These are phyloP conservation scores for Polymixis lichenea DNA, from an alignment of 2,888 invertebrate genomes.

Conservation along the genomic window DNA sequence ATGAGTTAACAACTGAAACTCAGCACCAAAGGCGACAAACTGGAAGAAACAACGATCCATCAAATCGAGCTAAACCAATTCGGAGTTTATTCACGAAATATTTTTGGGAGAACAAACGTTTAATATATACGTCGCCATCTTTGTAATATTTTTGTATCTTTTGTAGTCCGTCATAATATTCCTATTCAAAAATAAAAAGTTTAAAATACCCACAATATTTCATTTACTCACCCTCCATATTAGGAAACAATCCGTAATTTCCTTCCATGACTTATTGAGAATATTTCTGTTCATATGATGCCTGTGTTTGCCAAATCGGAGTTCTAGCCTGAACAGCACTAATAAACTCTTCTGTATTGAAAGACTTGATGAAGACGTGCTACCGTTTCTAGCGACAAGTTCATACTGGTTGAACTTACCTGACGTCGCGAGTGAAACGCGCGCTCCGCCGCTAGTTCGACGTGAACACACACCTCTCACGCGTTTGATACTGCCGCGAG, in stretches of 20 bases:
- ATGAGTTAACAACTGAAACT: not conserved
- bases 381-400: constrained; percentile 3
- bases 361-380: too few species aligned
- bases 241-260: too few species aligned
- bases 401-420: constrained; percentile 1
- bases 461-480: constrained; percentile 6
- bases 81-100: constrained; percentile 59
- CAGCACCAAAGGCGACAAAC: constrained; percentile 50
- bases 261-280: too few species aligned
- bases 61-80: constrained; percentile 62
- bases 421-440: constrained; percentile 2
- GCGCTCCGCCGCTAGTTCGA: constrained; percentile 9
- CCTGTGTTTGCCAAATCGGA: too few species aligned
- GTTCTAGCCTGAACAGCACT: too few species aligned
- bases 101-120: constrained; percentile 61
- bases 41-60: constrained; percentile 61
- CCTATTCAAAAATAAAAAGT: not conserved
- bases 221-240: too few species aligned
- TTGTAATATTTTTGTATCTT: constrained; percentile 3
- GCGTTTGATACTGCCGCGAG: constrained; percentile 6
- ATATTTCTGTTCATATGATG: too few species aligned
- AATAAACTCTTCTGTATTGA: too few species aligned
- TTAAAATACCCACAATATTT: too few species aligned
- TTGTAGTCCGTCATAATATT: too few species aligned
- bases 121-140: constrained; percentile 36